Conservation (phyloP, 2,113 vertebrate genomes). For the Pipra filicauda region DNA sequence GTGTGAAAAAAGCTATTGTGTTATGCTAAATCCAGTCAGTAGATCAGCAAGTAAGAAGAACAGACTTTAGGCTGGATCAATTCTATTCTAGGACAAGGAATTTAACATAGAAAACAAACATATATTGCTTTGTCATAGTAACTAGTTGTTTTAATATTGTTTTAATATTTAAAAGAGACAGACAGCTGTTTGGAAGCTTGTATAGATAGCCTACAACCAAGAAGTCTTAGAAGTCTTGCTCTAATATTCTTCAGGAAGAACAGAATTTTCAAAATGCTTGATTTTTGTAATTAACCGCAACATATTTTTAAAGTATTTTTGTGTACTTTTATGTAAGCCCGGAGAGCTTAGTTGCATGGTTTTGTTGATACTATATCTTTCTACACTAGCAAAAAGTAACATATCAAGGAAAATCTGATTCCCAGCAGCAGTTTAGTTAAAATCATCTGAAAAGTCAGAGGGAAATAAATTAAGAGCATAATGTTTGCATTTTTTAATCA, state of each 20-base stretch:
- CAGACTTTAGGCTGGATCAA: background rate
- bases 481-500: background rate
- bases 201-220: background rate
- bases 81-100: background rate
- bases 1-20: background rate
- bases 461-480: background rate
- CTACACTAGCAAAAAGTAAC: background rate
- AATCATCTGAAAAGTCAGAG: background rate
- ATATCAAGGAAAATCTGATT: background rate
- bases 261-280: background rate
- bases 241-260: background rate
- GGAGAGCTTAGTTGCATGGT: background rate
- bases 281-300: background rate
- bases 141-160: background rate
- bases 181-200: background rate
- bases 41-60: background rate
- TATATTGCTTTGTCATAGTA: background rate
- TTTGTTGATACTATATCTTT: background rate
- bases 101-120: background rate
- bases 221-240: background rate
- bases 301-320: background rate
- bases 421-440: background rate
- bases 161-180: background rate
- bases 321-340: background rate
- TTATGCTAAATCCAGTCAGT: background rate